Evolutionary conservation across 2,113 vertebrate species (phyloP).

Genomic region (Cyprinus carpio): DNA sequence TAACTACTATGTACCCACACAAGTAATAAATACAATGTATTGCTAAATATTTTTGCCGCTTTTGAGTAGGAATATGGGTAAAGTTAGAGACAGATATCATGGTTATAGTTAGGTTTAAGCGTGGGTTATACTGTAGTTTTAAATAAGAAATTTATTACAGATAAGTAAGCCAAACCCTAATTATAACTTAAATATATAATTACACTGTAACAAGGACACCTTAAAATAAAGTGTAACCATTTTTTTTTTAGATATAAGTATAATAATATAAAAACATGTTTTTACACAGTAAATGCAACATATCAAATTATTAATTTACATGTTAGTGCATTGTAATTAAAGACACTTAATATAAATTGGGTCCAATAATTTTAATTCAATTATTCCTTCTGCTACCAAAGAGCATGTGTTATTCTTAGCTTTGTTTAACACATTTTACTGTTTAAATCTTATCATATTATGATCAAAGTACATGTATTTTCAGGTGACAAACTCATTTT

Average conservation of each 20-base stretch:
- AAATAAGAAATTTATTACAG: too few relatives aligned
- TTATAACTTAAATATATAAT: neutral
- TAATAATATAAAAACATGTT: neutral
- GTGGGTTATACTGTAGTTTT: too few relatives aligned
- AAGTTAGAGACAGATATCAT: neutral
- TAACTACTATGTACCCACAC: neutral
- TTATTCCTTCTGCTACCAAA: neutral
- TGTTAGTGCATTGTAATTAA: neutral
- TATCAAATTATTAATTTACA: neutral
- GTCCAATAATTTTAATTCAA: neutral
- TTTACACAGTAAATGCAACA: neutral
- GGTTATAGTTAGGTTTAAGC: too few relatives aligned
- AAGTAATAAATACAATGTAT: neutral
- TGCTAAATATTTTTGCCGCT: neutral
- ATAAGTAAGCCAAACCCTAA: neutral
- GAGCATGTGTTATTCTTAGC: neutral
- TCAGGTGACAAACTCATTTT: neutral
- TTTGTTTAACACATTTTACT: neutral
- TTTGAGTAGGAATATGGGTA: neutral
- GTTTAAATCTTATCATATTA: neutral
- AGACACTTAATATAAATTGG: neutral
- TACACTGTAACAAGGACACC: neutral
- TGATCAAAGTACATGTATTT: neutral
- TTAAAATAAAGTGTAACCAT: neutral
- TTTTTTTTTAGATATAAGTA: neutral